Conservation (phyloP, 2,113 vertebrate species). For the rabbit (Oryctolagus cuniculus) region DNA sequence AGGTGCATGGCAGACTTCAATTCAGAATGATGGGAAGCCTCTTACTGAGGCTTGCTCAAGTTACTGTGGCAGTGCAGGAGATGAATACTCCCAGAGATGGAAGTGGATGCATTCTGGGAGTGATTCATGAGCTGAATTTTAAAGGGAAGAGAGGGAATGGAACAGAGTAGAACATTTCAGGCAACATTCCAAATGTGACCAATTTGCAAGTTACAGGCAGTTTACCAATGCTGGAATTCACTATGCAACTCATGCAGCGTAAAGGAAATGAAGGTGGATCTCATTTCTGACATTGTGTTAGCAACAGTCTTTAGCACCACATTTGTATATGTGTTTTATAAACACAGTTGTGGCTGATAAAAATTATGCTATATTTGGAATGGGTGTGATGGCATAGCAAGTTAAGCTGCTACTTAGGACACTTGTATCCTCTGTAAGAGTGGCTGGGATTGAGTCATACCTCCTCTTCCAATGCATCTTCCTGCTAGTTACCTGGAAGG, state of each 20-base stretch:
- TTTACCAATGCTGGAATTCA: not conserved
- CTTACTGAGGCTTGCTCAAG: not conserved
- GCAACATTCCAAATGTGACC: rapidly evolving
- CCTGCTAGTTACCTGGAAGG: too few relatives aligned
- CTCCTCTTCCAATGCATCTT: too few relatives aligned
- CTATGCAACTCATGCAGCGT: rapidly evolving
- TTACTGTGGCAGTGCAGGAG: not conserved
- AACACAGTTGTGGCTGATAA: not conserved
- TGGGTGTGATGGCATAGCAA: too few relatives aligned
- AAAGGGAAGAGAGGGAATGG: not conserved
- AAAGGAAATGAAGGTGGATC: not conserved
- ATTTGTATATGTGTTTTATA: not conserved
- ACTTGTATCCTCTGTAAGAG: too few relatives aligned
- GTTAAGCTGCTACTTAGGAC: too few relatives aligned
- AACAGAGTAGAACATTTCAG: not conserved
- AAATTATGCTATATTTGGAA: not conserved
- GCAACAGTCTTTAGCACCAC: not conserved
- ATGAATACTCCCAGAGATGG: not conserved
- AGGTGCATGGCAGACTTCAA: not conserved
- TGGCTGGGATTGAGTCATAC: too few relatives aligned
- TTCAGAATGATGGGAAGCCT: rapidly evolving
- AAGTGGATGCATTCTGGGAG: not conserved
- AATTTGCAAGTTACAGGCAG: not conserved
- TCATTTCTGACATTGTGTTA: not conserved
- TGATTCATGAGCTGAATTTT: not conserved